These are phyloP conservation scores for Microtus oregoni DNA, from an alignment of 2,113 vertebrate species.

Conservation along the genomic window DNA sequence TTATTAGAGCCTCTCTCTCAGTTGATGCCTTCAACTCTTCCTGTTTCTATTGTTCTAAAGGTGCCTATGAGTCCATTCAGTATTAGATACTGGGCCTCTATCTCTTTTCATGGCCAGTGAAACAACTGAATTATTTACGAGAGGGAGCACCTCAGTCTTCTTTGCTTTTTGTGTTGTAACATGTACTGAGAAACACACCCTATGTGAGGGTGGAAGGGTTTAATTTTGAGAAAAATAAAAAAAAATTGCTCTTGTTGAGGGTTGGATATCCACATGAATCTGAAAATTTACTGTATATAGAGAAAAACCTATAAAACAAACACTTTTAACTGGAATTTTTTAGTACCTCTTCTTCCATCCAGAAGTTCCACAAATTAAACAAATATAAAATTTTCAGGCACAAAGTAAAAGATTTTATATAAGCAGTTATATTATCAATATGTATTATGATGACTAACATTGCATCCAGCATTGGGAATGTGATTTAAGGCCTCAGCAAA, in stretches of 20 bases:
- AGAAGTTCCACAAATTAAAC: not conserved
- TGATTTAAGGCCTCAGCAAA: not conserved
- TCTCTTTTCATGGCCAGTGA: not conserved
- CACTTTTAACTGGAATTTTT: not conserved
- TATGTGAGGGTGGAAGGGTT: not conserved
- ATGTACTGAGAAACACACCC: not conserved
- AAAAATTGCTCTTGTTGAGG: too few species aligned
- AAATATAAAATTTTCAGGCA: not conserved
- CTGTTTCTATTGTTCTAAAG: not conserved
- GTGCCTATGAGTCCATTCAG: not conserved
- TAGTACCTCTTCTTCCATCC: not conserved
- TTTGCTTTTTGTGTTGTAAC: not conserved
- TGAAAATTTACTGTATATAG: not conserved
- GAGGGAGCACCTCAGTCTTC: too few species aligned
- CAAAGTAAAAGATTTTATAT: not conserved
- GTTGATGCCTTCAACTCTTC: rapidly evolving
- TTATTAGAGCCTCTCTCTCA: not conserved
- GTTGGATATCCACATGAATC: too few species aligned
- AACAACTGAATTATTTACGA: not conserved
- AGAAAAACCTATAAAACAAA: not conserved
- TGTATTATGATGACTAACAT: not conserved
- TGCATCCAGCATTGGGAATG: not conserved
- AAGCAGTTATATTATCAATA: not conserved
- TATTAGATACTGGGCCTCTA: not conserved
- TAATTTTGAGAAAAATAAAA: not conserved